Percentiles rank a stretch among this genome's conserved stretches.
phyloP scores from a whole-genome alignment of 2,888 invertebrate genomes.

The Ophioninae sp. region DNA sequence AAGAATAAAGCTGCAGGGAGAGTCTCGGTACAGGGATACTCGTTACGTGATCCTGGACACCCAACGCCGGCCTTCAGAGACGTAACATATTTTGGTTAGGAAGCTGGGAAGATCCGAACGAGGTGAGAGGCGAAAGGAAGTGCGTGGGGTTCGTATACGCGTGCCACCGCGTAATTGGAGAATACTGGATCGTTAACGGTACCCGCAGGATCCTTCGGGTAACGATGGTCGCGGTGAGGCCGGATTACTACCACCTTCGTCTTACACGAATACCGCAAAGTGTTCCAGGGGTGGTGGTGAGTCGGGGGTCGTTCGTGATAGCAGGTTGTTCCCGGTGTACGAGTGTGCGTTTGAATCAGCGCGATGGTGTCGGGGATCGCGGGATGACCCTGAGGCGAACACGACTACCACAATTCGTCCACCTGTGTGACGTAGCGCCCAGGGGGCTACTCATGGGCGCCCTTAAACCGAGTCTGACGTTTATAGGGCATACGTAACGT shows the following conservation, averaged over 20 bases:
- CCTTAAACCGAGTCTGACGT: neutral
- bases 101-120: constrained; percentile 18
- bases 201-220: constrained; percentile 44
- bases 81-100: constrained; percentile 35
- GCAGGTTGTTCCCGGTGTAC: neutral
- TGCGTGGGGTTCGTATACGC: constrained; percentile 31
- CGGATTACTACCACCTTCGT: constrained; percentile 5
- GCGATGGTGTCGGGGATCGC: neutral
- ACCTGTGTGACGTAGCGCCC: constrained; percentile 19
- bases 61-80: constrained; percentile 19
- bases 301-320: neutral
- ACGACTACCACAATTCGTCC: constrained; percentile 6
- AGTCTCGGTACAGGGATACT: constrained; percentile 37
- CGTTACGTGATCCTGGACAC: constrained; percentile 48
- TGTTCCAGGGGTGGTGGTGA: neutral
- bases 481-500: constrained; percentile 32
- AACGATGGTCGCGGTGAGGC: constrained; percentile 16
- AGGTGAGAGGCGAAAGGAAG: neutral
- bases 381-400: neutral
- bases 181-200: constrained; percentile 56
- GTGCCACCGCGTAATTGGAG: constrained; percentile 56
- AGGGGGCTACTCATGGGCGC: constrained; percentile 8
- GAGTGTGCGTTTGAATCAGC: constrained; percentile 7
- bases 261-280: constrained; percentile 13
- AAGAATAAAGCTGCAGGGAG: neutral